Evolutionary conservation across 2,888 invertebrate species (phyloP), one percentile per base, ranked within the genome.

Genomic region (Mesorhabditis sp.): DNA sequence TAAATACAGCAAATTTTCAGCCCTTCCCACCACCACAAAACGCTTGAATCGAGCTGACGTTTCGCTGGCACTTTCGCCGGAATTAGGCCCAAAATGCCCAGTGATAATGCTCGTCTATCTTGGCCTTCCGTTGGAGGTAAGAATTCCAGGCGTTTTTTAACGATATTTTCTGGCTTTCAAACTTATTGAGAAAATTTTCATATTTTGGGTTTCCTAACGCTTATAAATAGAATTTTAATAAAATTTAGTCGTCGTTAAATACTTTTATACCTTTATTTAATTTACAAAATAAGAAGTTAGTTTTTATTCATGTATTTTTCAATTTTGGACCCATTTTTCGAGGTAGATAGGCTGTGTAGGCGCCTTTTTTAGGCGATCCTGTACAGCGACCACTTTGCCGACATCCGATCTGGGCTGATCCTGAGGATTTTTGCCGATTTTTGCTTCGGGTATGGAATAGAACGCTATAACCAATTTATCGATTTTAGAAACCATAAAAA

Each of bases 351-450:
- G 28, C 28, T 28, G 28, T 28, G 28, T 28, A 28, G 1, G 7
- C 58, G 7, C n/a, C n/a, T 50, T n/a, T 50, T 50, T 50, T 50
- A 50, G 58, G 58, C 58, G n/a, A 50, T 50, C 58, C 58, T 50
- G 1, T 50, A 50, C 58, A n/a, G 10, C 58, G 58, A 50, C n/a
- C 58, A 50, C 58, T 50, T 50, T n/a, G 7, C 2, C 58, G 58
- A 50, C n/a, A n/a, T 50, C 7, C 58, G 58, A 50, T 50, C 58
- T 2, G 58, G 58, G 58, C n/a, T 50, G n/a, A 50, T 50, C 58
- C n/a, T 50, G 58, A 50, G 58, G 58, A 50, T 50, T 2, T 50
- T 50, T 50, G 58, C 58, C n/a, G 58, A 50, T 50, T 50, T n/a
- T 13, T 50, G 10, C n/a, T 50, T 50, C n/a, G 58, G 58, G 58